Percentiles rank a stretch among this genome's conserved stretches.
Evolutionary conservation across 64 coral and sea anemone genomes (phyloP).

Genomic region (Stylophora pistillata): DNA sequence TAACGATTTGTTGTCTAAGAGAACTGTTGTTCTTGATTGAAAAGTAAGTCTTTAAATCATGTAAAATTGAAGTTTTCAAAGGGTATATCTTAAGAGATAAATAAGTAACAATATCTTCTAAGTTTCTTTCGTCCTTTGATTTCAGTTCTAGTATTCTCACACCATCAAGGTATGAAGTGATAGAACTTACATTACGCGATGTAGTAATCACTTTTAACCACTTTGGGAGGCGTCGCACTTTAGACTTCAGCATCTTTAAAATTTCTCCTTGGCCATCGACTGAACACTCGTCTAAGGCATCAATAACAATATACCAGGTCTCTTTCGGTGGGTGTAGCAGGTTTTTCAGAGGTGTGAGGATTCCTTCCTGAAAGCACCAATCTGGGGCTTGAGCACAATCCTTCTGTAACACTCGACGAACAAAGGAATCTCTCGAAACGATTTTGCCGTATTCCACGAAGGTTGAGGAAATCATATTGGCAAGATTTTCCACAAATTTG

Average conservation of each 20-base stretch:
- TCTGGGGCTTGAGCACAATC: conserved; percentile 33
- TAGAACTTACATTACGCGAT: conserved; percentile 34
- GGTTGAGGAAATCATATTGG: conserved; percentile 10
- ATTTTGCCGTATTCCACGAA: conserved; percentile 15
- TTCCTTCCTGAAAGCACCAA: conserved; percentile 40
- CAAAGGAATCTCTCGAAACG: not conserved
- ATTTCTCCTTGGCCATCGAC: not conserved
- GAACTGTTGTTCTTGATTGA: not conserved
- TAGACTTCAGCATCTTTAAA: conserved; percentile 14
- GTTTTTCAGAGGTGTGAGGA: conserved; percentile 26
- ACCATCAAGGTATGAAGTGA: not conserved
- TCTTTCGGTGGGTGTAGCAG: not conserved
- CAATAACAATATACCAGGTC: conserved; percentile 37
- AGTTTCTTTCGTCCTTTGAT: conserved; percentile 53
- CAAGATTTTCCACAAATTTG: conserved; percentile 57
- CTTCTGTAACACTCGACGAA: conserved; percentile 3
- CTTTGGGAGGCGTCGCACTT: conserved; percentile 4
- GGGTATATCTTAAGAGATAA: not conserved
- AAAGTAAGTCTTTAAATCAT: not conserved
- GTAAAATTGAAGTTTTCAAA: not conserved
- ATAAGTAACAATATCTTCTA: conserved; percentile 58
- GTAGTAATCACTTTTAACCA: conserved; percentile 66
- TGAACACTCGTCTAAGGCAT: conserved; percentile 62
- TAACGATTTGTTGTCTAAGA: not conserved
- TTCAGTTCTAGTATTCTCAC: conserved; percentile 44